Conservation (phyloP, 2,113 vertebrate species). For the Dolichotis patagonum region DNA sequence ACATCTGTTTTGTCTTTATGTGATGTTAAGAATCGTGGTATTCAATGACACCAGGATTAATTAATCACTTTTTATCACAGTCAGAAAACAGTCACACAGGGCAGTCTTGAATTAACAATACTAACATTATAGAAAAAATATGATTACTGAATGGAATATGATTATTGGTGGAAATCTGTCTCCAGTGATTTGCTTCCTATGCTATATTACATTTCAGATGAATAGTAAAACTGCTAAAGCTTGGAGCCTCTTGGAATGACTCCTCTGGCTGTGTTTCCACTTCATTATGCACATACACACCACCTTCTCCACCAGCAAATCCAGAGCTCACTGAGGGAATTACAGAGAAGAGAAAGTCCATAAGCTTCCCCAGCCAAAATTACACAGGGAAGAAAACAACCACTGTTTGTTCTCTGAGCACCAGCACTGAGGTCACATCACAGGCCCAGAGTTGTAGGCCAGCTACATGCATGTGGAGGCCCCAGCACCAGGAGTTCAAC, state of each 20-base stretch:
- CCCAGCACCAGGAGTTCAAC: neutral
- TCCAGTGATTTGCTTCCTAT: neutral
- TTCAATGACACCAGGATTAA: conserved; percentile 9
- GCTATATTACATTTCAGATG: neutral
- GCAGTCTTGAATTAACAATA: neutral
- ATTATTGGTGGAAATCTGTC: neutral
- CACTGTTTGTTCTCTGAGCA: neutral
- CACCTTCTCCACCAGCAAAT: neutral
- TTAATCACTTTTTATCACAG: conserved; percentile 18
- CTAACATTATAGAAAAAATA: neutral
- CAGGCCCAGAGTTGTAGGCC: neutral
- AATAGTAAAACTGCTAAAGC: neutral
- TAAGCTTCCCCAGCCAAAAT: neutral
- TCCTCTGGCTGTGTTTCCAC: neutral
- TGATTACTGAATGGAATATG: neutral
- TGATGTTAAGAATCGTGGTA: conserved; percentile 14
- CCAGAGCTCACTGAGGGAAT: too few relatives aligned
- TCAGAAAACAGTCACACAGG: neutral
- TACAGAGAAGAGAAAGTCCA: neutral
- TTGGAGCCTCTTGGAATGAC: neutral
- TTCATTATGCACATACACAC: neutral
- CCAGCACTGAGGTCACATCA: neutral
- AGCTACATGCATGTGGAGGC: neutral
- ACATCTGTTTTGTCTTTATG: conserved; percentile 53
- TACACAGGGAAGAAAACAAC: neutral